Conservation (phyloP, 2,113 vertebrate species). For the Syngnathus floridae region DNA sequence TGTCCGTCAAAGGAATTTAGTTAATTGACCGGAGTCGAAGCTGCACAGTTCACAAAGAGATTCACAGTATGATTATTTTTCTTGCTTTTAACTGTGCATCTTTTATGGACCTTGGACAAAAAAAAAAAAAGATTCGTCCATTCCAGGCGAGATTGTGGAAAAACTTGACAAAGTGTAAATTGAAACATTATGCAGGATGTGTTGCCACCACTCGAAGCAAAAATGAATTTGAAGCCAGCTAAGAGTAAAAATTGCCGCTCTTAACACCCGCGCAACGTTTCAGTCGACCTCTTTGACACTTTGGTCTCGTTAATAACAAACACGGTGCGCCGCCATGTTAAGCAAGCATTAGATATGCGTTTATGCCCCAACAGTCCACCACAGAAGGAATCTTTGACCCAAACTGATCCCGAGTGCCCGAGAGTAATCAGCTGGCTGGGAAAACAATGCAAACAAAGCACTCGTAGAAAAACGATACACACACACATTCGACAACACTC, state of each 20-base stretch:
- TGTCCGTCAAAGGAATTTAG: no score
- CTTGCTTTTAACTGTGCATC: no score
- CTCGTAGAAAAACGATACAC: conserved; percentile 19
- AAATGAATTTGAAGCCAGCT: background rate
- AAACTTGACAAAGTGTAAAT: no score
- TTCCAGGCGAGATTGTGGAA: no score
- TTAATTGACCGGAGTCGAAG: no score
- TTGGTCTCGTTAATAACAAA: background rate
- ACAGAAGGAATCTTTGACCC: background rate
- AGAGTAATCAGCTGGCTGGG: conserved; percentile 33
- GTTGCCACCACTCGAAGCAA: background rate
- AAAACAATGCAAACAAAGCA: conserved; percentile 36
- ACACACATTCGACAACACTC: background rate
- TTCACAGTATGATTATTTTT: no score
- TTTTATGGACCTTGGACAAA: no score
- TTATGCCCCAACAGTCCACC: background rate
- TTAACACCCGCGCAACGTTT: background rate
- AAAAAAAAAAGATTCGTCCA: no score
- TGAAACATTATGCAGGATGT: background rate
- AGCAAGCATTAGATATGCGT: background rate
- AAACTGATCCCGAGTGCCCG: conserved; percentile 4
- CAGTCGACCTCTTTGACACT: background rate
- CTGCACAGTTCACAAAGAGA: no score
- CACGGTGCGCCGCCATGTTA: background rate
- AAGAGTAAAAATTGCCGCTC: background rate